Evolutionary conservation across 2,797 vertebrate species (phyloP), one percentile per base, ranked within the genome.

Genomic region (Microtus obscurus): DNA sequence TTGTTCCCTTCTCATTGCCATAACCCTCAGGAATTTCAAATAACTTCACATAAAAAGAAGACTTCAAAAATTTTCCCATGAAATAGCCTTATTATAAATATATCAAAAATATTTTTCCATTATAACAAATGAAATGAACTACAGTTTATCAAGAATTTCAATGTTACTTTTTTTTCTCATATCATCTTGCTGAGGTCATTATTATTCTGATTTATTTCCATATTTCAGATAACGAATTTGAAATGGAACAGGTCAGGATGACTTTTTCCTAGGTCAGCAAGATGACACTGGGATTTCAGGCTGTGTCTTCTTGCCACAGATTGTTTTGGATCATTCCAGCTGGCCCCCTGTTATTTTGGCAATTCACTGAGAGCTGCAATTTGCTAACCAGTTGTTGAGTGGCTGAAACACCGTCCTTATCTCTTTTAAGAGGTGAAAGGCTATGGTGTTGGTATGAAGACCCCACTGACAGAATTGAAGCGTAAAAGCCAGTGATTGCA

Each of bases 361-460:
- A 34, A 3, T 12, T 37, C 14, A 27, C 40, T n/a, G 14, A 87
- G 11, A 89, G 43, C n/a, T 79, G 4, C 61, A 81, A 31, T 78
- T 69, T 88, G n/a, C n/a, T 76, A 76, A 53, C 10, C n/a, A 69
- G 80, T 17, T 67, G 40, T 82, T 93, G 77, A 63, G 3, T 29
- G 56, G 34, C 8, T 19, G 25, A 77, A 94, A 37, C 31, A 37
- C 73, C 81, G 13, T 90, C 71, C 73, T 95, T 85, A 51, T n/a
- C 56, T 37, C 51, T 95, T 67, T 85, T 85, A 69, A 87, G 79
- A 95, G 83, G 91, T 65, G 73, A 96, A 93, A 82, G 73, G 5
- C 14, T 51, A 1, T 13, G 27, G 9, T 45, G 4, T 87, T 73
- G 7, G 2, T 40, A 21, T 1, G 53, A 87, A 5, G 10, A 61